phyloP scores from a whole-genome alignment of 2,888 invertebrate species.

The Esperia sulphurella region DNA sequence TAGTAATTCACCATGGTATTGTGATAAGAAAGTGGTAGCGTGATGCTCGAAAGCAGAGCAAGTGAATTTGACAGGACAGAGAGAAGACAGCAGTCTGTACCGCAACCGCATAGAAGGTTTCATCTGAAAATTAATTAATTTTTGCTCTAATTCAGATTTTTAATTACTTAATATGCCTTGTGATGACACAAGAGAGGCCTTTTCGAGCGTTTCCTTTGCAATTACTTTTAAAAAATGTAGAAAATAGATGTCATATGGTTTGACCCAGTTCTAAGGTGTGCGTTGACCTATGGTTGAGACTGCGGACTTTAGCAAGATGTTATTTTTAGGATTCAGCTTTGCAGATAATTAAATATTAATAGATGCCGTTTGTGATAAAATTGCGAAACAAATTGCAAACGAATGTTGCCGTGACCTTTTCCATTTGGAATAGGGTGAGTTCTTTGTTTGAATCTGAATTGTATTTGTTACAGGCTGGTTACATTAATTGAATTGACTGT shows the following conservation, averaged over 20 bases:
- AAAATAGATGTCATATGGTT: conserved; percentile 57
- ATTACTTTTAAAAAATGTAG: conserved; percentile 39
- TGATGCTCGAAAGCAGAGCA: conserved; percentile 44
- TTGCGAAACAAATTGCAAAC: conserved; percentile 38
- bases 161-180: conserved; percentile 26
- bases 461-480: conserved; percentile 2
- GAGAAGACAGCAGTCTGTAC: conserved; percentile 53
- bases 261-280: conserved; percentile 75
- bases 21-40: conserved; percentile 38
- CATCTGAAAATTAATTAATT: conserved; percentile 35
- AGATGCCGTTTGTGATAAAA: conserved; percentile 56
- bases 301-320: conserved; percentile 69
- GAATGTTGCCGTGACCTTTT: conserved; percentile 39
- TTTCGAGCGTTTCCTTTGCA: conserved; percentile 19
- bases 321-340: conserved; percentile 76
- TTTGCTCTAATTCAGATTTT: conserved; percentile 24
- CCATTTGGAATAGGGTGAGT: conserved; percentile 50
- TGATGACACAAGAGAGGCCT: conserved; percentile 21
- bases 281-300: conserved; percentile 74
- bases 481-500: not conserved
- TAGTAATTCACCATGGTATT: conserved; percentile 37
- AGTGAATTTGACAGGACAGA: conserved; percentile 43
- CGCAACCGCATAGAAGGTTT: conserved; percentile 68
- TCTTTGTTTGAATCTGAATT: conserved; percentile 53
- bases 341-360: conserved; percentile 77